Percentiles rank a stretch among this genome's conserved stretches.
Conservation (phyloP, 2,113 vertebrate species). For the Alosa alosa region DNA sequence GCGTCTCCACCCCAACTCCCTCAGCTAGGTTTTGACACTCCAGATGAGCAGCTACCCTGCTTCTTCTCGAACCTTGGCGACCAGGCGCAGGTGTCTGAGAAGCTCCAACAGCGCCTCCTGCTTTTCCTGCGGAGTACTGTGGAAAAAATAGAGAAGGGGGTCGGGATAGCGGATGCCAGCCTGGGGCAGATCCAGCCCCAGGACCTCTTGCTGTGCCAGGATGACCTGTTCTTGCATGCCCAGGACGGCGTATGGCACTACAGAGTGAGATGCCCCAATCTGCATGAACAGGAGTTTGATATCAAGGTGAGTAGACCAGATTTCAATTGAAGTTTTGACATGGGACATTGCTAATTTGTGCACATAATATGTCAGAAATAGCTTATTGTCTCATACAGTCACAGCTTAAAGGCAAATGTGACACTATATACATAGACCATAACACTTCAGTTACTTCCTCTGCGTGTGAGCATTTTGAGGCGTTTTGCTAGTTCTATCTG, state of each 20-base stretch:
- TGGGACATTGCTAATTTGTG: no score
- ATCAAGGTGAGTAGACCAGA: conserved; percentile 70
- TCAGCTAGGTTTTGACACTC: conserved; percentile 57
- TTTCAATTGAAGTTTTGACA: neutral
- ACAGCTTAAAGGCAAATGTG: neutral
- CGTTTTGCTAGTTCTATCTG: neutral
- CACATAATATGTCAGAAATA: no score
- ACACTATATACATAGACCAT: neutral
- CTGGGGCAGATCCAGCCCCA: conserved; percentile 45
- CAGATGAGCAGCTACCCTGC: conserved; percentile 55
- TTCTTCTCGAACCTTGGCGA: conserved; percentile 50
- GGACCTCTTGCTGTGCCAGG: conserved; percentile 60
- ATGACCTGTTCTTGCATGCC: conserved; percentile 50
- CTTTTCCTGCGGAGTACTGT: conserved; percentile 59
- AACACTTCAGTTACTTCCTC: no score
- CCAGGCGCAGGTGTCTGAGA: conserved; percentile 43
- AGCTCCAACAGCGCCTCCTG: conserved; percentile 60
- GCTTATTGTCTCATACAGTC: no score
- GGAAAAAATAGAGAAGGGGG: conserved; percentile 43
- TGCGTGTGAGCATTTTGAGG: neutral
- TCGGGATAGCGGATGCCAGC: conserved; percentile 33
- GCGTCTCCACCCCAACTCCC: conserved; percentile 20
- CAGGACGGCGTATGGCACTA: conserved; percentile 65
- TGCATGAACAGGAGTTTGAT: conserved; percentile 55
- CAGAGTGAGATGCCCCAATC: conserved; percentile 53